Conservation (phyloP, 1,140 invertebrate genomes). For the Caerostris darwini region DNA sequence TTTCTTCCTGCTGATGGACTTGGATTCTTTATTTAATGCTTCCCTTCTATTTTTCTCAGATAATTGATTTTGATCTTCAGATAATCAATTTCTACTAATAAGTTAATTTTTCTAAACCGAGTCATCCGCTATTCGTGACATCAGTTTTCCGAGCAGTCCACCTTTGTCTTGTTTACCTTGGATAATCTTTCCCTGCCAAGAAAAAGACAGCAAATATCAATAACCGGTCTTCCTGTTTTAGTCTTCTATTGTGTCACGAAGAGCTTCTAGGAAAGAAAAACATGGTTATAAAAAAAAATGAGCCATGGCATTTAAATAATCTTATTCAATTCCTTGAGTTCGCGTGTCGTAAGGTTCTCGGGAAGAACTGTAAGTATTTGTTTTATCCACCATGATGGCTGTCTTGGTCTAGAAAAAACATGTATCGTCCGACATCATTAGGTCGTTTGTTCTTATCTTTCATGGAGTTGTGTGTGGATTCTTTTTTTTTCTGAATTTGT, state of each 20-base stretch:
- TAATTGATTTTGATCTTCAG: neutral
- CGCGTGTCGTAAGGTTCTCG: neutral
- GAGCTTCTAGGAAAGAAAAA: neutral
- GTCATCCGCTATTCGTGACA: neutral
- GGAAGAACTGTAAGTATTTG: neutral
- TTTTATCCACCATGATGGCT: neutral
- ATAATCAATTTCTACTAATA: neutral
- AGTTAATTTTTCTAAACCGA: neutral
- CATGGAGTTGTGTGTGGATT: neutral
- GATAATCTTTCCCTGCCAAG: neutral
- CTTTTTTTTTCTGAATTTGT: neutral
- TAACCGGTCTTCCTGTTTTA: neutral
- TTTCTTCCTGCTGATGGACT: too few species aligned
- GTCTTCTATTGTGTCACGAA: neutral
- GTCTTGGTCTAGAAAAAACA: neutral
- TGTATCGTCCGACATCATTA: neutral
- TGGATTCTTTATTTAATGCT: too few species aligned
- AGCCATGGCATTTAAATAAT: neutral
- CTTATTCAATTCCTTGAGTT: neutral
- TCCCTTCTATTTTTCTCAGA: too few species aligned
- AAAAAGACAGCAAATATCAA: conserved; percentile 34
- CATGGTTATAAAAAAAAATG: neutral
- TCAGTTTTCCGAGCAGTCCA: neutral
- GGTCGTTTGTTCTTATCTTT: neutral
- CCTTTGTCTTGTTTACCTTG: neutral